Evolutionary conservation across 2,888 invertebrate genomes (phyloP).

Genomic region (Eledona agricola): DNA sequence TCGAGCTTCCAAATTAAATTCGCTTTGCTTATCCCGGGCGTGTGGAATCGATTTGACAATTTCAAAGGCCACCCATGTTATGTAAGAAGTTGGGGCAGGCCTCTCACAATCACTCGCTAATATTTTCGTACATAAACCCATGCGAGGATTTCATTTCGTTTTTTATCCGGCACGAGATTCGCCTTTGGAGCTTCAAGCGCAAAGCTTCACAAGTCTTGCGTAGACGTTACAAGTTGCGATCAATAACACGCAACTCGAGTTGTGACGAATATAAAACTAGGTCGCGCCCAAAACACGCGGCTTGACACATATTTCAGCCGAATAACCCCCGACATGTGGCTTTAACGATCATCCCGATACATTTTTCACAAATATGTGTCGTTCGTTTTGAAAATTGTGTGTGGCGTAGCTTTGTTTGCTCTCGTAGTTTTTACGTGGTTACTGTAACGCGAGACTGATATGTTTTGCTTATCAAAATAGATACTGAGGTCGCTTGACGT

Average conservation of each 20-base stretch:
- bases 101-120: too few relatives aligned
- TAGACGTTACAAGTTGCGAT: conserved; percentile 52
- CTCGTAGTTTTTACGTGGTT: too few relatives aligned
- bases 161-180: not conserved
- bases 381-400: too few relatives aligned
- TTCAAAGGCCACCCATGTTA: conserved; percentile 22
- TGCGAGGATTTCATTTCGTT: conserved; percentile 9
- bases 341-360: conserved; percentile 9
- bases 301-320: conserved; percentile 38
- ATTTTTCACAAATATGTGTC: too few relatives aligned
- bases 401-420: too few relatives aligned
- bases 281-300: conserved; percentile 52
- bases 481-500: too few relatives aligned
- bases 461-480: too few relatives aligned
- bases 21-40: conserved; percentile 30
- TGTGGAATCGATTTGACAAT: conserved; percentile 28
- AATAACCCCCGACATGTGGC: conserved; percentile 12
- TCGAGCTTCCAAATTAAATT: conserved; percentile 29
- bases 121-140: not conserved
- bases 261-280: conserved; percentile 55
- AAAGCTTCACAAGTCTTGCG: conserved; percentile 50
- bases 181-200: conserved; percentile 2
- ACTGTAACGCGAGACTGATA: too few relatives aligned
- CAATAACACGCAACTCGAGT: conserved; percentile 54
- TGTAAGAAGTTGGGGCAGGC: conserved; percentile 29